phyloP scores from a whole-genome alignment of 2,888 invertebrate genomes.

The Buathra laborator region DNA sequence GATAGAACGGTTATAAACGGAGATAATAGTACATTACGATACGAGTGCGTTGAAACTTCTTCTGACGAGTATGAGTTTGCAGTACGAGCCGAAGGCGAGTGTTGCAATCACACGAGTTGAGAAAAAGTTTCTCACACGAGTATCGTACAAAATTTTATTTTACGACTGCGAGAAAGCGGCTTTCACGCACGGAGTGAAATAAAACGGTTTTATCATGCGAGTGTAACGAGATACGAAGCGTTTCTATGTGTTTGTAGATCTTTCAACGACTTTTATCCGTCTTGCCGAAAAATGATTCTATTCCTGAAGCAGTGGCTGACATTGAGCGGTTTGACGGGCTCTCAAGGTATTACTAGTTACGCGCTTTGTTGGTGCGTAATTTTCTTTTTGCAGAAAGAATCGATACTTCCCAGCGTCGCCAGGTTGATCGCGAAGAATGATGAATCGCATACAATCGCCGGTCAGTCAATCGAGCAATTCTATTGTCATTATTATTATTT shows the following conservation, averaged over 20 bases:
- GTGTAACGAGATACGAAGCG: too few species aligned
- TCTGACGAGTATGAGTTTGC: too few species aligned
- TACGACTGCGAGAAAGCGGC: too few species aligned
- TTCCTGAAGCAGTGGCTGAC: slow-evolving; percentile 87
- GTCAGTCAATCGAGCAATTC: slow-evolving; percentile 23
- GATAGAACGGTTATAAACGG: too few species aligned
- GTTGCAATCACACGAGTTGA: too few species aligned
- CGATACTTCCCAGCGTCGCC: slow-evolving; percentile 84
- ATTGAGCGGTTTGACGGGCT: slow-evolving; percentile 79
- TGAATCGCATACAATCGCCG: slow-evolving; percentile 72
- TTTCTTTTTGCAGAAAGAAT: slow-evolving; percentile 87
- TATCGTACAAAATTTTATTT: too few species aligned
- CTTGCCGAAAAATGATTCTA: slow-evolving; percentile 86
- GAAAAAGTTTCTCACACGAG: too few species aligned
- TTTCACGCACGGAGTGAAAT: too few species aligned
- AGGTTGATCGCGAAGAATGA: slow-evolving; percentile 72
- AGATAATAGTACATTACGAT: too few species aligned
- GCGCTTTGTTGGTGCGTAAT: slow-evolving; percentile 87
- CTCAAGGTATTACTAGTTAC: slow-evolving; percentile 85
- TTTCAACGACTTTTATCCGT: slow-evolving; percentile 83
- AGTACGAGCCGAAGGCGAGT: too few species aligned
- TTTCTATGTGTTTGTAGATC: slow-evolving; percentile 76
- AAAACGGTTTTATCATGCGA: too few species aligned
- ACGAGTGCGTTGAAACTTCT: too few species aligned
- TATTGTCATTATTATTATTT: neutral